Base-by-base conservation (phyloP, 30 jellyfish, hydroid and myxozoan genomes). In the Pelagia noctiluca region DNA sequence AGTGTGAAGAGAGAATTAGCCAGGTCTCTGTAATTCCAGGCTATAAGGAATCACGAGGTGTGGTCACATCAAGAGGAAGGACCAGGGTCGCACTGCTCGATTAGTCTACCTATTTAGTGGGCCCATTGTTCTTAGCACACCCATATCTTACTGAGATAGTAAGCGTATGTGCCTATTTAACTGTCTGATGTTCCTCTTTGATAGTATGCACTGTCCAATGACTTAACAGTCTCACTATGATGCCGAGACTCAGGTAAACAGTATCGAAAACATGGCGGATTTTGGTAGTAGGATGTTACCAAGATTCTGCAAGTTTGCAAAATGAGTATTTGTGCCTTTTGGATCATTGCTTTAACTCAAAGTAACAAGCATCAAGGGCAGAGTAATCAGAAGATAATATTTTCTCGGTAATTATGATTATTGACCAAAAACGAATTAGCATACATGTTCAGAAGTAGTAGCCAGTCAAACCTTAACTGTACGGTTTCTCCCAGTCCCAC, bases 241-340 rank as follows among this genome's bases (percentile, higher is more conserved):
- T 35, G 13, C 47, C 42, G 69, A n/a, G 69, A 53, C 26, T n/a
- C 18, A 29, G 26, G 22, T 53, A n/a, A 29, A 53, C 18, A 10
- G 18, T 3, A 3, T 53, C n/a, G n/a, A n/a, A n/a, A n/a, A n/a
- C n/a, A n/a, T n/a, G n/a, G n/a, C n/a, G n/a, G n/a, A n/a, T n/a
- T n/a, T n/a, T n/a, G n/a, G n/a, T n/a, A n/a, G n/a, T n/a, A n/a
- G n/a, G n/a, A n/a, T n/a, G n/a, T n/a, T n/a, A n/a, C 57, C 42
- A 18, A 37, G 24, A 28, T 38, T 38, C 2, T 24, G 31, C 35
- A 26, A 21, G 24, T 0, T 21, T 23, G 28, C 34, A 36, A 82
- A 69, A 82, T 82, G 92, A 82, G 92, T 57, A 82, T 82, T 52
- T 82, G 92, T 37, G 92, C 92, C 0, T n/a, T 82, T 0, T 82